Percentiles rank a stretch among this genome's conserved stretches.
Conservation (phyloP, 2,888 invertebrate species). For the Aricia artaxerxes region DNA sequence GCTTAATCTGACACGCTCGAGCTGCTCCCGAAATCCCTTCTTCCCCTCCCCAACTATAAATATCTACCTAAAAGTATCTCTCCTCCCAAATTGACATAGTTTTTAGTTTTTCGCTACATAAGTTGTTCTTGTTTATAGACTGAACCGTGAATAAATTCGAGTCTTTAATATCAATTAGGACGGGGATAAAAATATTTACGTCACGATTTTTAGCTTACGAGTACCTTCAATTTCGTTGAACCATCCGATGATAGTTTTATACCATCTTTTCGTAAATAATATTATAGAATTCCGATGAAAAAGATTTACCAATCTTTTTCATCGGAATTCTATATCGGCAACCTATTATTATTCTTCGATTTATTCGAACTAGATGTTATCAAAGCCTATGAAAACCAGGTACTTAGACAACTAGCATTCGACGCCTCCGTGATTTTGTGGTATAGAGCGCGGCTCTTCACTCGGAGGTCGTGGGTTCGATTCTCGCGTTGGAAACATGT, state of each 20-base stretch:
- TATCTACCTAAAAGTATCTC: neutral
- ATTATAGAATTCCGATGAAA: neutral
- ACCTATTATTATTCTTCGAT: neutral
- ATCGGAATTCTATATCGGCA: neutral
- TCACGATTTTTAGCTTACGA: neutral
- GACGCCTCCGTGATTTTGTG: no score
- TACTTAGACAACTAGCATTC: no score
- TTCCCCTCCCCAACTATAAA: no score
- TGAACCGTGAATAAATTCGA: neutral
- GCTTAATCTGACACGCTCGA: no score
- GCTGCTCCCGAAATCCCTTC: no score
- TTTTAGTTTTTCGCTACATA: neutral
- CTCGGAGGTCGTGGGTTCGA: no score
- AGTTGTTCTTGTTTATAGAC: neutral
- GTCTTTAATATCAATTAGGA: slow-evolving; percentile 2
- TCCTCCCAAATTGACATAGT: neutral
- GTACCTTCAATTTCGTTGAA: neutral
- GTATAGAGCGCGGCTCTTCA: no score
- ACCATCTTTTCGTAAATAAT: neutral
- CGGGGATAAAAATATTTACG: slow-evolving; percentile 2
- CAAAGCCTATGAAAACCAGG: no score
- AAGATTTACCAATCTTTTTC: neutral
- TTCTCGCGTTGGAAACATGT: no score
- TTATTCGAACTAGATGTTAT: neutral
- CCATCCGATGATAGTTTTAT: neutral